phyloP scores from a whole-genome alignment of 2,797 vertebrate genomes.

The Tapera naevia region DNA sequence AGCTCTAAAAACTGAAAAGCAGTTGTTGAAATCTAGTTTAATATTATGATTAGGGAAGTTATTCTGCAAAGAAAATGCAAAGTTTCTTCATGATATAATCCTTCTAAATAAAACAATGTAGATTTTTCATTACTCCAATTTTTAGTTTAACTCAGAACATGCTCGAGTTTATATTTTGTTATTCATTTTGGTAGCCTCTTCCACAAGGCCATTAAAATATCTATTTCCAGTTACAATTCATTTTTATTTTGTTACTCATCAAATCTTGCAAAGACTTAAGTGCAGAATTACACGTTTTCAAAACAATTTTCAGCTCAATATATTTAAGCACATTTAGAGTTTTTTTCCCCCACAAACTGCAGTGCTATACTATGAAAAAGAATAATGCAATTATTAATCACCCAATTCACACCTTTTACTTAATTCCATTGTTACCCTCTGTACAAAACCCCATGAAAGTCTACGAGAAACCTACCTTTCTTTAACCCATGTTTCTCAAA shows the following conservation, averaged over 20 bases:
- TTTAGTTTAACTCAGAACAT: not conserved
- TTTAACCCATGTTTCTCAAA: not conserved
- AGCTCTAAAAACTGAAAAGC: too few relatives aligned
- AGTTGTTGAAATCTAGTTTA: too few relatives aligned
- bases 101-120: fast-evolving
- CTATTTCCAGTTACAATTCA: not conserved
- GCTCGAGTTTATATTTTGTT: not conserved
- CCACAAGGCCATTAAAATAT: not conserved
- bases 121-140: not conserved
- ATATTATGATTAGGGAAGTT: not conserved
- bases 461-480: not conserved
- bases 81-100: not conserved
- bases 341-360: not conserved
- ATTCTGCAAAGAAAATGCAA: not conserved
- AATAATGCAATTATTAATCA: not conserved
- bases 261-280: not conserved
- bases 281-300: not conserved
- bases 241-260: not conserved
- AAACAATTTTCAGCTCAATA: not conserved
- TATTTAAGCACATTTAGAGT: not conserved
- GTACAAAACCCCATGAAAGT: not conserved
- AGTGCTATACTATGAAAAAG: not conserved
- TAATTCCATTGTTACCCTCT: not conserved
- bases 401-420: not conserved
- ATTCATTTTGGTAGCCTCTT: not conserved